phyloP scores from a whole-genome alignment of 2,888 invertebrate genomes.

The Meiosimyza decipiens region DNA sequence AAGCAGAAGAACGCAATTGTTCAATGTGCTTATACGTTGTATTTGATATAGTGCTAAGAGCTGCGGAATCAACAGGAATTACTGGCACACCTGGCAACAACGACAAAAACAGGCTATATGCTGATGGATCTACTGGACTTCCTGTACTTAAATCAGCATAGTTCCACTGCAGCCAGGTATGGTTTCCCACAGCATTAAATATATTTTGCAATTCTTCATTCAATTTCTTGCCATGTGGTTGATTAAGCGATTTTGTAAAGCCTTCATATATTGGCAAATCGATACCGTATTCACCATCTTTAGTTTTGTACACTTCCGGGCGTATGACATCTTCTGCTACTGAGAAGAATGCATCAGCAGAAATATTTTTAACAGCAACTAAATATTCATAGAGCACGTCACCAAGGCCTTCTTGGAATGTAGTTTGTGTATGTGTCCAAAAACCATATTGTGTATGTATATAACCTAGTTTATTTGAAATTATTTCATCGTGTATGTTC shows the following conservation, averaged over 20 bases:
- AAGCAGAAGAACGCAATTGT: constrained; percentile 69
- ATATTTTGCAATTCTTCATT: constrained; percentile 52
- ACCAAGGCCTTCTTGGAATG: constrained; percentile 71
- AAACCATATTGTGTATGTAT: constrained; percentile 73
- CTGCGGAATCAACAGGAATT: constrained; percentile 60
- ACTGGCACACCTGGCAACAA: constrained; percentile 85
- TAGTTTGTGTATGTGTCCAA: constrained; percentile 74
- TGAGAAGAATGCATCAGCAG: constrained; percentile 67
- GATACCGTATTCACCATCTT: constrained; percentile 54
- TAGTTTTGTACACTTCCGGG: constrained; percentile 55
- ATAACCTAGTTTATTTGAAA: constrained; percentile 53
- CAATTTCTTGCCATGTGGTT: constrained; percentile 53
- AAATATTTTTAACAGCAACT: constrained; percentile 71
- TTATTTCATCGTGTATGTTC: constrained; percentile 68
- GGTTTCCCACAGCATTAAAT: constrained; percentile 51
- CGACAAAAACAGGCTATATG: constrained; percentile 76
- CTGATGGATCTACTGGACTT: constrained; percentile 54
- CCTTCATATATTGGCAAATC: constrained; percentile 63
- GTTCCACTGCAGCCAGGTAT: constrained; percentile 65
- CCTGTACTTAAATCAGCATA: constrained; percentile 51
- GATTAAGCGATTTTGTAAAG: constrained; percentile 55
- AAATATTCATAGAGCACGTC: constrained; percentile 74
- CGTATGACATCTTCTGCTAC: constrained; percentile 61
- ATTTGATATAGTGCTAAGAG: constrained; percentile 48
- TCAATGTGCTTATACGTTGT: constrained; percentile 58